Percentiles rank a stretch among this genome's conserved stretches.
Evolutionary conservation across 2,113 vertebrate genomes (phyloP).

Genomic region (Neogobius melanostomus): DNA sequence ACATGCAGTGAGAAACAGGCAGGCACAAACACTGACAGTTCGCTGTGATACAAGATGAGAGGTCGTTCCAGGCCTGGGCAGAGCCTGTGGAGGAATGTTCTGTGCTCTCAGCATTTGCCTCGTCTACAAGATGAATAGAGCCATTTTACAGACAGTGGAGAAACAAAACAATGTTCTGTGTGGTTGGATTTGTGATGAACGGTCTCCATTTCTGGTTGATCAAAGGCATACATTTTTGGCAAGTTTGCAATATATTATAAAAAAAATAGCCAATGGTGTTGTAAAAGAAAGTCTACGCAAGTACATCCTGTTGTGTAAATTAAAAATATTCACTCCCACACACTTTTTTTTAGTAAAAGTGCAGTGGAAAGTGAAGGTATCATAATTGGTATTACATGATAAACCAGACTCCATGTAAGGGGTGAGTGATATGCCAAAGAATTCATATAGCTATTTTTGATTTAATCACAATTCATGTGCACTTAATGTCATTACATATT

Average conservation of each 20-base stretch:
- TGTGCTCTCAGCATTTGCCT: constrained; percentile 72
- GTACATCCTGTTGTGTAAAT: background rate
- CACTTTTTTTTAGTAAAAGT: background rate
- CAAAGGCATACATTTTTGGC: constrained; percentile 47
- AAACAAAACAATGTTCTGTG: constrained; percentile 60
- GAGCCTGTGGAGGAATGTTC: constrained; percentile 67
- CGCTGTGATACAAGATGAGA: constrained; percentile 44
- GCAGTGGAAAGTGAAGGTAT: background rate
- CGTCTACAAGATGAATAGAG: constrained; percentile 68
- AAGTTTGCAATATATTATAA: constrained; percentile 47
- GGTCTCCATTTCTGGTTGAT: constrained; percentile 46
- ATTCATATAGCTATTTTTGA: too few species aligned
- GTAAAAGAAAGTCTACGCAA: background rate
- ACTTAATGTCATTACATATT: too few species aligned
- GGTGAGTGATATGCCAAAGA: too few species aligned
- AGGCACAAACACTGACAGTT: constrained; percentile 26
- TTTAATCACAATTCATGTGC: too few species aligned
- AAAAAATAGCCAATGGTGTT: constrained; percentile 1
- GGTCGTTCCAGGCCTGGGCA: constrained; percentile 44
- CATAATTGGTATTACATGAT: background rate
- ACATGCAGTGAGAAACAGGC: constrained; percentile 24
- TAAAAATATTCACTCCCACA: background rate
- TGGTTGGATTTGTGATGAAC: constrained; percentile 52
- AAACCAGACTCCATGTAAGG: background rate
- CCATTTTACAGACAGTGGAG: constrained; percentile 62